Percentiles rank a stretch among this genome's conserved stretches.
Evolutionary conservation across 2,888 invertebrate genomes (phyloP).

Genomic region (Diaprepes abbreviatus): DNA sequence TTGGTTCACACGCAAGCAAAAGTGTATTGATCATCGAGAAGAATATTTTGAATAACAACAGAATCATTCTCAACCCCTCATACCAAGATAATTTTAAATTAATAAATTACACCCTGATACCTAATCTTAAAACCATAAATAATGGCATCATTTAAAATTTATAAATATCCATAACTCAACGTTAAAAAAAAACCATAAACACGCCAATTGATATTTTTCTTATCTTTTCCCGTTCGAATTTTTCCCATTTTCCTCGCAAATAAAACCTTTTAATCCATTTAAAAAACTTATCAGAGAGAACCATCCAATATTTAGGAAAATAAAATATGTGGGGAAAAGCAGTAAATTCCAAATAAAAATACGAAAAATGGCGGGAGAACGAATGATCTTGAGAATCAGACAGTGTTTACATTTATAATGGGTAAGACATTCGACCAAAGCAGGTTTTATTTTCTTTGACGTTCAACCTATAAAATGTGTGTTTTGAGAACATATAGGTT

Average conservation of each 20-base stretch:
- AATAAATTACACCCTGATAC: no score
- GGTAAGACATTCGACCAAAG: neutral
- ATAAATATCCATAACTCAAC: no score
- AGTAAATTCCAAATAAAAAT: neutral
- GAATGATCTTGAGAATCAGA: neutral
- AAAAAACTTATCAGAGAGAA: neutral
- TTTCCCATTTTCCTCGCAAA: neutral
- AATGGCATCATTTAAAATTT: no score
- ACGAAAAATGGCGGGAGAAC: neutral
- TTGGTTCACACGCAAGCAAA: no score
- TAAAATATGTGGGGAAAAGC: neutral
- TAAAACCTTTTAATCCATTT: constrained; percentile 1
- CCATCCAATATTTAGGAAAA: neutral
- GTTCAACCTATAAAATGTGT: neutral
- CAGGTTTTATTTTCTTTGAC: neutral
- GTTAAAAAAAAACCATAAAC: no score
- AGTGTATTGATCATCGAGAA: no score
- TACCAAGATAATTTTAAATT: no score
- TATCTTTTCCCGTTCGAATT: neutral
- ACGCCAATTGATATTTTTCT: neutral
- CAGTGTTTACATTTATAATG: neutral
- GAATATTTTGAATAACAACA: no score
- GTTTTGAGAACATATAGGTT: neutral
- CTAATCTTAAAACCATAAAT: no score
- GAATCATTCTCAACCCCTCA: no score